Evolutionary conservation across 2,797 vertebrate genomes (phyloP).

Genomic region (Oceanodroma leucorhoa): DNA sequence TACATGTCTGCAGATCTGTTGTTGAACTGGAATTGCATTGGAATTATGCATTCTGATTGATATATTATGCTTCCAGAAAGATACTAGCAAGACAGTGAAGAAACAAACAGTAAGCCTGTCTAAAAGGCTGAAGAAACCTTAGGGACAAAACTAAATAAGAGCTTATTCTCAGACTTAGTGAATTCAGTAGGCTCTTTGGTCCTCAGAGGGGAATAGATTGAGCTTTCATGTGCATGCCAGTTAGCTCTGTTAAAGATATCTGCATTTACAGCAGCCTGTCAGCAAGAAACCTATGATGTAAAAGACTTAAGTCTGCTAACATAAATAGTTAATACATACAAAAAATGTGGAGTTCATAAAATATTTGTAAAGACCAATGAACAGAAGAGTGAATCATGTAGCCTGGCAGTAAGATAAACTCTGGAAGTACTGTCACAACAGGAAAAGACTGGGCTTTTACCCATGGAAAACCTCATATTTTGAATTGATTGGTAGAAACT

Average conservation of each 20-base stretch:
- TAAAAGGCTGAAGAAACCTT: neutral
- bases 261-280: neutral
- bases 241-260: neutral
- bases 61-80: neutral
- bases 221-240: neutral
- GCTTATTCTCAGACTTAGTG: neutral
- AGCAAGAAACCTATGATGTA: neutral
- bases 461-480: neutral
- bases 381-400: neutral
- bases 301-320: neutral
- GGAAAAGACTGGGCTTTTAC: neutral
- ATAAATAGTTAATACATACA: neutral
- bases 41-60: neutral
- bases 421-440: neutral
- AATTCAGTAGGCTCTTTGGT: neutral
- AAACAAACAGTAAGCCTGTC: neutral
- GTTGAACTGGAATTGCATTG: neutral
- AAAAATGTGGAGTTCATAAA: neutral
- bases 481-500: neutral
- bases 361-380: neutral
- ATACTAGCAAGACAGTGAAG: neutral
- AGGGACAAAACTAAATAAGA: neutral
- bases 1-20: neutral
- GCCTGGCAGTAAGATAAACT: neutral
- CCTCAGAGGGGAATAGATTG: neutral